A percentile compares a stretch with the other conserved stretches of the same genome.
These are phyloP conservation scores for Epizoanthus illoricatus DNA, from an alignment of 92 coral and sea anemone genomes.

Conservation along the genomic window DNA sequence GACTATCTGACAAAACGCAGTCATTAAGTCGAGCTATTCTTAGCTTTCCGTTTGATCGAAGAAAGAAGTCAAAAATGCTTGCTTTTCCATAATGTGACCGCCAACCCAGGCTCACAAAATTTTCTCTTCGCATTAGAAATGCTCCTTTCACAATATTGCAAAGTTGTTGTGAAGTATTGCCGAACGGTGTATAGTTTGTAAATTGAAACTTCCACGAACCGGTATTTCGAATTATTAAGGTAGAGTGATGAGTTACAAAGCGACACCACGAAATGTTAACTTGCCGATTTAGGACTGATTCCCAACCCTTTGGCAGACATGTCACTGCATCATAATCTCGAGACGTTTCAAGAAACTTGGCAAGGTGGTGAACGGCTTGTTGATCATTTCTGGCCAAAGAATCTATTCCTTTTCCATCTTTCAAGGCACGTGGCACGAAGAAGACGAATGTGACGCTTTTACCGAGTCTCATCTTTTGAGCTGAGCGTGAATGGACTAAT, in stretches of 20 bases:
- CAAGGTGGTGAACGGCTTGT: background rate
- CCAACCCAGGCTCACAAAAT: slow-evolving; percentile 33
- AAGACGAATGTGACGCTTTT: background rate
- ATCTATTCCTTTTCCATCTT: background rate
- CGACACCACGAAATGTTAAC: slow-evolving; percentile 56
- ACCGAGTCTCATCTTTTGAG: background rate
- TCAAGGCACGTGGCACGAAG: background rate
- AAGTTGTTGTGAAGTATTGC: background rate
- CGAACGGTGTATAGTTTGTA: background rate
- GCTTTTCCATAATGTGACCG: slow-evolving; percentile 43
- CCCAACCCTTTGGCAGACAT: no score
- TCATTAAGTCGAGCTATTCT: slow-evolving; percentile 52
- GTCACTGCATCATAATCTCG: background rate
- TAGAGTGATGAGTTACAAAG: slow-evolving; percentile 51
- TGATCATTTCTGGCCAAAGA: background rate
- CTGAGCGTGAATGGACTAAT: background rate
- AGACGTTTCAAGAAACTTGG: background rate
- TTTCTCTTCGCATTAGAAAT: slow-evolving; percentile 47
- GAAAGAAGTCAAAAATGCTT: slow-evolving; percentile 54
- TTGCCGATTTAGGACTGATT: background rate
- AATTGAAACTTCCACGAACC: slow-evolving; percentile 9
- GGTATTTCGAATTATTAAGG: slow-evolving; percentile 58
- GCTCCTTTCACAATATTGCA: slow-evolving; percentile 61
- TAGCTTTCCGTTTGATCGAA: slow-evolving; percentile 62
- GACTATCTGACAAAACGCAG: slow-evolving; percentile 44